A percentile compares a stretch with the other conserved stretches of the same genome.
These are phyloP conservation scores for Synergus umbraculus DNA, from an alignment of 2,888 invertebrate species.

Conservation along the genomic window DNA sequence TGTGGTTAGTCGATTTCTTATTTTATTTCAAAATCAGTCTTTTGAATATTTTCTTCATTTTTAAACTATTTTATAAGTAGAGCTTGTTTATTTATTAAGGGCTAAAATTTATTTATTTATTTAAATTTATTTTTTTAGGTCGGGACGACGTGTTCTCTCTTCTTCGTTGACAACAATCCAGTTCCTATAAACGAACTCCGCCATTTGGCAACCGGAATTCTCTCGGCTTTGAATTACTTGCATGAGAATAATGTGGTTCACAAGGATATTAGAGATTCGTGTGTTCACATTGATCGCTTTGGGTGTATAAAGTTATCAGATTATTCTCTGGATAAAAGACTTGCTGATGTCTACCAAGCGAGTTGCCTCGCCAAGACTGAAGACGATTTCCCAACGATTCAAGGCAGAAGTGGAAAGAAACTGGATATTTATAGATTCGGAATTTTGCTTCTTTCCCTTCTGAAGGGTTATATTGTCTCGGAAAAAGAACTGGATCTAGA, in stretches of 20 bases:
- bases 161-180: conserved; percentile 79
- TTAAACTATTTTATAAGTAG: neutral
- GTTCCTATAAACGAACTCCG: conserved; percentile 81
- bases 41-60: neutral
- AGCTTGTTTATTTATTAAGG: conserved; percentile 58
- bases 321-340: conserved; percentile 84
- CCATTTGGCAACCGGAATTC: conserved; percentile 84
- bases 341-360: conserved; percentile 79
- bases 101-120: neutral
- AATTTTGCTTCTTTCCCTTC: conserved; percentile 83
- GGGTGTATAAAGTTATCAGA: conserved; percentile 83
- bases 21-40: neutral
- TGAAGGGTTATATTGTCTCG: conserved; percentile 79
- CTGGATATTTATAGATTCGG: conserved; percentile 87
- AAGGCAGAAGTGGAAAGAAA: conserved; percentile 81
- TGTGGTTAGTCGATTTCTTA: conserved; percentile 77
- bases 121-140: conserved; percentile 63
- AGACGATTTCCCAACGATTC: conserved; percentile 72
- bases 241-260: conserved; percentile 91
- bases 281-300: conserved; percentile 84
- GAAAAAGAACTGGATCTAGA: conserved; percentile 81
- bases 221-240: conserved; percentile 87
- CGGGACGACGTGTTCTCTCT: conserved; percentile 77
- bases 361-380: conserved; percentile 69
- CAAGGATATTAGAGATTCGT: conserved; percentile 87